Percentiles rank a stretch among this genome's conserved stretches.
Conservation (phyloP, 2,888 invertebrate species). For the Acanthosoma haemorrhoidale region DNA sequence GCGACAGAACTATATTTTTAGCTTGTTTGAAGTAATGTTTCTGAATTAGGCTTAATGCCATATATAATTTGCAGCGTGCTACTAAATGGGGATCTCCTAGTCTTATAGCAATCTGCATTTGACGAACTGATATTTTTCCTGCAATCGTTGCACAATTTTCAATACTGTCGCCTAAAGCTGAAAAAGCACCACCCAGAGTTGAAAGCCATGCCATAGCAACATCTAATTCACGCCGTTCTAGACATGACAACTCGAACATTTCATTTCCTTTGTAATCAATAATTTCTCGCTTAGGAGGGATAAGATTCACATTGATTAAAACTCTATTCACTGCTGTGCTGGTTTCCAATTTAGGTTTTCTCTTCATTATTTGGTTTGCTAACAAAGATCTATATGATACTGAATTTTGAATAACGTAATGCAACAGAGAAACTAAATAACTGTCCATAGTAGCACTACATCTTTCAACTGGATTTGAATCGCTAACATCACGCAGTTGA, state of each 20-base stretch:
- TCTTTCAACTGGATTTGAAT: not conserved
- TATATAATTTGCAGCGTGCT: constrained; percentile 78
- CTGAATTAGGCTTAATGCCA: constrained; percentile 83
- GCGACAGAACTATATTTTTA: constrained; percentile 55
- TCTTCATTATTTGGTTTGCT: not conserved
- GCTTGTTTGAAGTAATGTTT: constrained; percentile 62
- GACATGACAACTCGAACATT: constrained; percentile 31
- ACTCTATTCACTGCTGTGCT: not conserved
- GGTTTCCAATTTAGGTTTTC: not conserved
- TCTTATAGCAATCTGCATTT: constrained; percentile 71
- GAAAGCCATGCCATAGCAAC: constrained; percentile 90
- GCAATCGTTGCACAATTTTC: constrained; percentile 75
- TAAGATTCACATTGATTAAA: not conserved
- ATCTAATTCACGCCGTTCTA: constrained; percentile 67
- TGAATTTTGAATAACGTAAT: constrained; percentile 16
- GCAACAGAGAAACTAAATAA: constrained; percentile 7
- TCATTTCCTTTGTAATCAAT: constrained; percentile 33
- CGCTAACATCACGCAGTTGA: too few relatives aligned
- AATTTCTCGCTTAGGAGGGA: not conserved
- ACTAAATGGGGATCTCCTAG: constrained; percentile 76
- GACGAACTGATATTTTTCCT: constrained; percentile 77
- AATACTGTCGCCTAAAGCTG: constrained; percentile 86
- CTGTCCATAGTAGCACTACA: constrained; percentile 4
- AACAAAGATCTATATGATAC: not conserved
- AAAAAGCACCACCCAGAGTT: constrained; percentile 93